Evolutionary conservation across 2,113 vertebrate genomes (phyloP).

Genomic region (Helogale parvula): DNA sequence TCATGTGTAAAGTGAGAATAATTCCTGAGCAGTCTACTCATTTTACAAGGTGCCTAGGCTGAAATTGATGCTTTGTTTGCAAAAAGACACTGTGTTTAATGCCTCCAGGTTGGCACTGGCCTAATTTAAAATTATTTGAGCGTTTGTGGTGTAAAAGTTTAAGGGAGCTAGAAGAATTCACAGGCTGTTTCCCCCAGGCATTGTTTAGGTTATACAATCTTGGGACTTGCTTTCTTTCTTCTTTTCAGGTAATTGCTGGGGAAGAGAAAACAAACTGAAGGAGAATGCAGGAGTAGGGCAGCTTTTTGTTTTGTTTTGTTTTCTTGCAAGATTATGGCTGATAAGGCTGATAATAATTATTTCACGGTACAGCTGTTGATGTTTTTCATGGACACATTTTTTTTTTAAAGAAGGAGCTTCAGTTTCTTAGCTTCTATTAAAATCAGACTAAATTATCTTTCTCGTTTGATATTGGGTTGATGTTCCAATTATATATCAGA

Average conservation of each 20-base stretch:
- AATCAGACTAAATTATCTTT: background rate
- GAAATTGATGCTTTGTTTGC: background rate
- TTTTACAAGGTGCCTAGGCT: background rate
- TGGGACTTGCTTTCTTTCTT: background rate
- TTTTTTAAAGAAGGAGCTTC: background rate
- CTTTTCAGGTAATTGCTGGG: background rate
- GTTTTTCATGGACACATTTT: background rate
- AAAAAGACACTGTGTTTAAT: background rate
- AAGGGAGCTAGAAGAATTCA: background rate
- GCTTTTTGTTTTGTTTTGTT: background rate
- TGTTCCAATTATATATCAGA: background rate
- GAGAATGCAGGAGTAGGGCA: background rate
- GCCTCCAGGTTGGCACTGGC: background rate
- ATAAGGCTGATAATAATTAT: background rate
- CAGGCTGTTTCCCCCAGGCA: background rate
- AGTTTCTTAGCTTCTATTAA: constrained; percentile 47
- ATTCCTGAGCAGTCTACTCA: background rate
- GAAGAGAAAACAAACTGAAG: background rate
- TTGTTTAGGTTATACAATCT: background rate
- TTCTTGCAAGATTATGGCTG: background rate
- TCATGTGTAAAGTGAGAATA: constrained; percentile 10
- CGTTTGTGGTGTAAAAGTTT: background rate
- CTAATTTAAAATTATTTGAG: background rate
- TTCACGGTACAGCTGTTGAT: background rate
- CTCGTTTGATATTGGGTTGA: constrained; percentile 45